Evolutionary conservation across 2,888 invertebrate species (phyloP), one percentile per base, ranked within the genome.

Genomic region (Eupithecia tripunctaria): DNA sequence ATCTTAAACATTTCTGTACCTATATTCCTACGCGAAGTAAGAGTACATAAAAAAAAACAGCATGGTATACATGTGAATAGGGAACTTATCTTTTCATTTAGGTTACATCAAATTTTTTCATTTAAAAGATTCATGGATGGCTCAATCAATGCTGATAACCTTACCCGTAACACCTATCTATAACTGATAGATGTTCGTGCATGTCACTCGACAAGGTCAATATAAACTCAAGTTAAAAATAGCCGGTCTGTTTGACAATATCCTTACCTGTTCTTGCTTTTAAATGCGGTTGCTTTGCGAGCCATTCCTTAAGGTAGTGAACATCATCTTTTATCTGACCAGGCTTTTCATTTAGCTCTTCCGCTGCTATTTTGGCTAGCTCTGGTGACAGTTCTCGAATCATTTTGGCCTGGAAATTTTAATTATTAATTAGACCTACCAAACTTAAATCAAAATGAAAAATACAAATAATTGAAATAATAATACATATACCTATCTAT

Each of bases 251-350:
- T 25, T 56, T 5, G 18, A 21, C 18, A n/a, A 36, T 14, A 36
- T 25, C 21, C 56, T 38, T 64, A 96, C 96, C 95, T 84, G 92
- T 95, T 83, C 96, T 92, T 12, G 95, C 95, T 78, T 84, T 90
- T 63, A 95, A 84, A 81, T 95, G 95, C 0, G 94, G 92, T 81
- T 95, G 95, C 81, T 95, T 95, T 5, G 88, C 82, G 66, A 95
- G 87, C 95, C 95, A 95, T 51, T 95, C 92, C 78, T 92, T 93
- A 36, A 95, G 85, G 77, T 89, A 85, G 68, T 85, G 80, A 63
- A 95, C 82, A 81, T 95, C 94, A 47, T 89, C 87, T n/a, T 83
- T 79, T 6, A 90, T 84, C 70, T 89, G 85, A 2, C 85, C 89
- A 0, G 94, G 92, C 72, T 95, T 94, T 79, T 95, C 95, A 60